phyloP scores from a whole-genome alignment of 2,797 vertebrate species.

The Argentina silus region DNA sequence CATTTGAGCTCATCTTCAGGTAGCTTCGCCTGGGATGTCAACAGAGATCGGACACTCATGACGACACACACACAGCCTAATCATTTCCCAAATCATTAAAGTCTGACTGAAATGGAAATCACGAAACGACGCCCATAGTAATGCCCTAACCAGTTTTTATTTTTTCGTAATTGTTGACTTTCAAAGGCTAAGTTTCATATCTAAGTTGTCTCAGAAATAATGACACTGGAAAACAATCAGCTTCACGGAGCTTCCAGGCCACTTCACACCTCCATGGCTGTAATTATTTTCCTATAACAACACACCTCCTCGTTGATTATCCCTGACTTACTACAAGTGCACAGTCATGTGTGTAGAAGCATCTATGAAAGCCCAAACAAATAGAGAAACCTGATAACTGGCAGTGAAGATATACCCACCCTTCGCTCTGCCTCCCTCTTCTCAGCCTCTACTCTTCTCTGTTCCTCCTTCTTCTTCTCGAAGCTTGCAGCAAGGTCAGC shows the following conservation, averaged over 20 bases:
- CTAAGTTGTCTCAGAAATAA: too few relatives aligned
- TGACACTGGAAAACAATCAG: too few relatives aligned
- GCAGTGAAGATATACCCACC: slow-evolving; percentile 44
- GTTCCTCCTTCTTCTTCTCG: slow-evolving; percentile 77
- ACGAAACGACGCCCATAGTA: too few relatives aligned
- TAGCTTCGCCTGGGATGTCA: slow-evolving; percentile 61
- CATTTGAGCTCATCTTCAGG: slow-evolving; percentile 70
- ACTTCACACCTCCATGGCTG: too few relatives aligned
- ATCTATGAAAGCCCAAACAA: not conserved
- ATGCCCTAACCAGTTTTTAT: too few relatives aligned
- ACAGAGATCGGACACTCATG: slow-evolving; percentile 2
- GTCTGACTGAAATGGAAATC: too few relatives aligned
- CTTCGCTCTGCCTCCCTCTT: slow-evolving; percentile 82
- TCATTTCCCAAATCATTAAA: not conserved
- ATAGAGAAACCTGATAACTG: not conserved
- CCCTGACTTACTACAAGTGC: too few relatives aligned
- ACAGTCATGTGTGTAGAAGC: not conserved
- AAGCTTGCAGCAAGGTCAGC: slow-evolving; percentile 77
- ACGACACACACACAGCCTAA: not conserved
- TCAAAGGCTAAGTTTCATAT: too few relatives aligned
- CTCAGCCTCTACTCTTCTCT: slow-evolving; percentile 80
- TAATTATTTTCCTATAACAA: too few relatives aligned
- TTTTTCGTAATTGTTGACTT: too few relatives aligned
- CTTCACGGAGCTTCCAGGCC: too few relatives aligned
- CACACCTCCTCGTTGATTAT: too few relatives aligned